A percentile compares a stretch with the other conserved stretches of the same genome.
Evolutionary conservation across 2,113 vertebrate species (phyloP).

Genomic region (Numenius arquata): DNA sequence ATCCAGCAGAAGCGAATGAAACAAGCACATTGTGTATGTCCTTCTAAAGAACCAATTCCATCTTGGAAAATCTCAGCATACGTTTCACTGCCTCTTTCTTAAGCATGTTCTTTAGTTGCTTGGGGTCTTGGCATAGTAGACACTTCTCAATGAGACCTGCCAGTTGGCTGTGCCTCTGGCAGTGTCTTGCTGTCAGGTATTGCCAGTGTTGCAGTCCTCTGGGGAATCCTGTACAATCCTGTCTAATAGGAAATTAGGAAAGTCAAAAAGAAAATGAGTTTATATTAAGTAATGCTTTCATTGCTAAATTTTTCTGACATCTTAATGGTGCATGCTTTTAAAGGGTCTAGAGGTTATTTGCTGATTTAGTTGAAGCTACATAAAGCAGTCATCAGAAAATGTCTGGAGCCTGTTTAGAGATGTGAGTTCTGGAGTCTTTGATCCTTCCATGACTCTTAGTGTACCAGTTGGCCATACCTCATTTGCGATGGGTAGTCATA

Average conservation of each 20-base stretch:
- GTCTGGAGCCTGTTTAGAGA: background rate
- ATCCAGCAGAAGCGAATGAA: background rate
- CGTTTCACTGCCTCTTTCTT: background rate
- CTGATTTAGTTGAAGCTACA: background rate
- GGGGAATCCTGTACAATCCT: background rate
- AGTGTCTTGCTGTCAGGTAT: background rate
- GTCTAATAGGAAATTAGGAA: background rate
- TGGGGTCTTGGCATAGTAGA: background rate
- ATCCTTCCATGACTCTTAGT: background rate
- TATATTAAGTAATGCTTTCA: background rate
- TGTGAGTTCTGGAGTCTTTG: background rate
- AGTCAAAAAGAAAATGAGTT: background rate
- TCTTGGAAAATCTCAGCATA: background rate
- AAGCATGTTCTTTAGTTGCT: background rate
- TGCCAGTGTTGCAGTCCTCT: background rate
- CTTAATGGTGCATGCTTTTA: slow-evolving; percentile 10
- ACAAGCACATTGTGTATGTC: background rate
- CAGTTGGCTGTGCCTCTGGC: background rate
- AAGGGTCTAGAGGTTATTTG: background rate
- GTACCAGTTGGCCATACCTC: background rate
- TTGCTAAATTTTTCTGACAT: slow-evolving; percentile 3
- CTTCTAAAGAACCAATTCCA: background rate
- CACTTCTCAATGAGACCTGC: background rate
- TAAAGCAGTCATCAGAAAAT: background rate
- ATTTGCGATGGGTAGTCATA: background rate